Conservation (phyloP, 2,888 invertebrate genomes). For the Drosophila koepferae region DNA sequence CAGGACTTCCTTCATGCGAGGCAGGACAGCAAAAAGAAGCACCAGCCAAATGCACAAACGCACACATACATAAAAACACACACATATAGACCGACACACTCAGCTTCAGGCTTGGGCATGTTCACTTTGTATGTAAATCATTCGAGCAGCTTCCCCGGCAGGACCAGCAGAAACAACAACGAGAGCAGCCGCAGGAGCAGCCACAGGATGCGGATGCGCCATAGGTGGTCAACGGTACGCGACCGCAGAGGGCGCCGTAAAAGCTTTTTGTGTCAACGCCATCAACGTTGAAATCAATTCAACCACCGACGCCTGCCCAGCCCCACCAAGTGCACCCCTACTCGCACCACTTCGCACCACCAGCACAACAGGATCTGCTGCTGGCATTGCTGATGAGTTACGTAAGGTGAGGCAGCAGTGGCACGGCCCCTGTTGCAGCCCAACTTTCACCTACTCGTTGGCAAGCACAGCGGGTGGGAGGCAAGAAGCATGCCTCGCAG, state of each 20-base stretch:
- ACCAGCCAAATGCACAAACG: constrained; percentile 45
- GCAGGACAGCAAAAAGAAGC: constrained; percentile 39
- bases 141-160: constrained; percentile 60
- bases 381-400: constrained; percentile 66
- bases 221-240: constrained; percentile 78
- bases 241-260: constrained; percentile 80
- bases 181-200: constrained; percentile 54
- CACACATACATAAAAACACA: neutral
- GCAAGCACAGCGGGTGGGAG: constrained; percentile 70
- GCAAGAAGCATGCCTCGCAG: neutral
- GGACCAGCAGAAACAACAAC: constrained; percentile 45
- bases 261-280: constrained; percentile 84
- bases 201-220: constrained; percentile 68
- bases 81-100: constrained; percentile 8
- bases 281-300: constrained; percentile 80
- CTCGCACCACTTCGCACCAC: constrained; percentile 15
- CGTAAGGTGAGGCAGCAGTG: constrained; percentile 43
- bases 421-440: constrained; percentile 20
- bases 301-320: constrained; percentile 56
- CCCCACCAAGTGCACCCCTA: constrained; percentile 14
- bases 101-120: constrained; percentile 61
- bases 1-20: constrained; percentile 56
- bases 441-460: constrained; percentile 74
- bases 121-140: constrained; percentile 80
- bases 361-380: constrained; percentile 48